These are phyloP conservation scores for Caenorhabditis briggsae DNA, from an alignment of 1,140 invertebrate species.

Conservation along the genomic window DNA sequence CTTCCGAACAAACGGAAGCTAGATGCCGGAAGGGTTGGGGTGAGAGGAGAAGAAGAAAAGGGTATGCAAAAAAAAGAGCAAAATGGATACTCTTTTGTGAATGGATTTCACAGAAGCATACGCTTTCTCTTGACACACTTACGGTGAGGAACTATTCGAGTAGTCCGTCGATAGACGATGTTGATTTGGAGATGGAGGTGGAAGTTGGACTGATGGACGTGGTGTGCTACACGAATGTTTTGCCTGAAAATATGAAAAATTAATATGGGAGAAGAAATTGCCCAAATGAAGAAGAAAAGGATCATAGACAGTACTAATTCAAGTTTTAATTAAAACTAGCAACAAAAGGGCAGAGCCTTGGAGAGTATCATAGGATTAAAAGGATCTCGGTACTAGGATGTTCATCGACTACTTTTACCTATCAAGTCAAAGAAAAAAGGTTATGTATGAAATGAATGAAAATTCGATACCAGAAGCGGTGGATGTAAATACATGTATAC, in stretches of 20 bases:
- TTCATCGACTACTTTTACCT: no score
- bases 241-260: neutral
- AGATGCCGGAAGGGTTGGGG: slow-evolving; percentile 20
- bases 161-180: slow-evolving; percentile 36
- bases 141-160: slow-evolving; percentile 38
- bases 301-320: neutral
- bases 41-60: slow-evolving; percentile 18
- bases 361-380: no score
- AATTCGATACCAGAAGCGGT: neutral
- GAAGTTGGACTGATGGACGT: slow-evolving; percentile 15
- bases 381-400: no score
- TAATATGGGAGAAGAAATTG: neutral
- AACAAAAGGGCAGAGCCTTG: no score
- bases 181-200: slow-evolving; percentile 27
- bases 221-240: slow-evolving; percentile 32
- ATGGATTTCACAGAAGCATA: neutral
- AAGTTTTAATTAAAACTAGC: no score
- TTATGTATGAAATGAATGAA: neutral
- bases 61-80: slow-evolving; percentile 19
- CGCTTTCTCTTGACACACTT: neutral
- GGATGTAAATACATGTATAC: neutral
- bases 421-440: neutral
- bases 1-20: slow-evolving; percentile 49
- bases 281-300: neutral
- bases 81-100: neutral